phyloP scores from a whole-genome alignment of 2,113 vertebrate species.

The Nesoenas mayeri region DNA sequence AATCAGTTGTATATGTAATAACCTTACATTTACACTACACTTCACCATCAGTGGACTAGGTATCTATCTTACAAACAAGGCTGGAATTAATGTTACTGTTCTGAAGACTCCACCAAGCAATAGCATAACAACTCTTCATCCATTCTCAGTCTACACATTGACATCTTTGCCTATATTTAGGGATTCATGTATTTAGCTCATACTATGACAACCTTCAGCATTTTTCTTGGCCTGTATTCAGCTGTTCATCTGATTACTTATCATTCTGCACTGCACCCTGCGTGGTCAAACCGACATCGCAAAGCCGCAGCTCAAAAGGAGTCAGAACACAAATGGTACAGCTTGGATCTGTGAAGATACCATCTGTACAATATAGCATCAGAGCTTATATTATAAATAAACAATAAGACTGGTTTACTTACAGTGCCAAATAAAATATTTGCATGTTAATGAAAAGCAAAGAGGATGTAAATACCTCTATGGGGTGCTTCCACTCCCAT shows the following conservation, averaged over 20 bases:
- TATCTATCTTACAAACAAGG: background rate
- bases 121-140: background rate
- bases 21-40: background rate
- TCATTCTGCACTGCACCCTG: background rate
- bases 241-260: background rate
- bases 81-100: background rate
- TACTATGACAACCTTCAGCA: background rate
- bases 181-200: background rate
- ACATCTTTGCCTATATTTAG: background rate
- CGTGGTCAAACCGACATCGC: background rate
- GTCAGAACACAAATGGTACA: background rate
- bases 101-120: background rate
- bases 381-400: conserved; percentile 8
- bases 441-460: background rate
- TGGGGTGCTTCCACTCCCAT: background rate
- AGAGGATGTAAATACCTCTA: background rate
- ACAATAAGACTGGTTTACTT: background rate
- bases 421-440: background rate
- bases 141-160: background rate
- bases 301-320: background rate
- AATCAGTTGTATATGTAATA: background rate
- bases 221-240: conserved; percentile 3
- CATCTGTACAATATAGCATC: background rate
- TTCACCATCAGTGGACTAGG: background rate
- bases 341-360: background rate